Evolutionary conservation across 2,888 invertebrate genomes (phyloP), one percentile per base, ranked within the genome.

Genomic region (Nomada lathburiana): DNA sequence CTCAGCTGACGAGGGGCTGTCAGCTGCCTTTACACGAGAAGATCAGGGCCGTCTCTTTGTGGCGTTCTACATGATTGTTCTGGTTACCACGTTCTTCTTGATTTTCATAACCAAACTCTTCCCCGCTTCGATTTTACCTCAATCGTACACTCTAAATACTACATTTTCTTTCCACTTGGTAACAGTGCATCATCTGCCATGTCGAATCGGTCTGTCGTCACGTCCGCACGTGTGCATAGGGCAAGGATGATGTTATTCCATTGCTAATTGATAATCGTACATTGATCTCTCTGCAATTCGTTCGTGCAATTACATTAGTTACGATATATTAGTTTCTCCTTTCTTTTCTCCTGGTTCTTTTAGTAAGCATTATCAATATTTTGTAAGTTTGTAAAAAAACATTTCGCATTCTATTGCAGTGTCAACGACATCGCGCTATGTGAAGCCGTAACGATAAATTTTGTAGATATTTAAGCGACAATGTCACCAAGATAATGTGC

Each of bases 1-100:
- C 92, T 91, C 93, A 93, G 93, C 93, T 93, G 92, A 92, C 89
- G 91, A 90, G 85, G 78, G 84, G 84, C 87, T 88, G 91, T 92
- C 92, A 92, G 92, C 91, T 92, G 92, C 91, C 89, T 88, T 52
- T 89, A 82, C 87, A 83, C 85, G 84, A 88, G 86, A 84, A 85
- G 85, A 81, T 85, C 88, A 88, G 89, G 89, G 89, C 87, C 88
- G 89, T 87, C 88, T 82, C 86, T 84, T 85, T 29, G 77, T 70
- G 85, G 72, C 79, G 85, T 87, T 76, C 50, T 20, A 42, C 74
- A 60, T 63, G 73, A 67, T 59, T 73, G 71, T 70, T 79, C 63
- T 74, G 65, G 72, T 83, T 77, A 73, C 62, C 42, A n/a, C 23
- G 42, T 26, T 60, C n/a, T 5, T 9, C 9, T 23, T 47, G 16